Conservation (phyloP, 2,797 vertebrate genomes). For the Poeciliopsis turneri region DNA sequence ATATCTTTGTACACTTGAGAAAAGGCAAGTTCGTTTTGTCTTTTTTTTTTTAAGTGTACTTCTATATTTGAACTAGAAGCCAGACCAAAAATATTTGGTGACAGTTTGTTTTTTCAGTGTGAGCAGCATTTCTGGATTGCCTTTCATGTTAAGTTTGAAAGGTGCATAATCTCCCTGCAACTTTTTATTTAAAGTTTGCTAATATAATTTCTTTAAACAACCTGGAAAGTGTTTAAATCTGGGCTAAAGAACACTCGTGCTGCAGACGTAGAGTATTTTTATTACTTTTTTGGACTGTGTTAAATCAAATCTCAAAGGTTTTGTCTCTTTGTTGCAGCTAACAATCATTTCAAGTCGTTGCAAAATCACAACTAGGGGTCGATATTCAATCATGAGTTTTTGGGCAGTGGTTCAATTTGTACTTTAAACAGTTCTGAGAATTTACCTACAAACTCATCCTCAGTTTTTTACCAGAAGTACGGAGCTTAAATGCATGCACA, state of each 20-base stretch:
- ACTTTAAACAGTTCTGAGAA: slow-evolving; percentile 10
- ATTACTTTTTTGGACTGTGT: not conserved
- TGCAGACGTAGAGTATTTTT: not conserved
- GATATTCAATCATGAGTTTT: slow-evolving; percentile 24
- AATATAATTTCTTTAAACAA: not conserved
- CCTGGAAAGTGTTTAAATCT: not conserved
- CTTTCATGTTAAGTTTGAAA: slow-evolving; percentile 1
- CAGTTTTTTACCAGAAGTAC: slow-evolving; percentile 11
- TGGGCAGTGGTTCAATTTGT: slow-evolving; percentile 21
- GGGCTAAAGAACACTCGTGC: not conserved
- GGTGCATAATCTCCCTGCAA: not conserved
- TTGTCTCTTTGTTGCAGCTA: slow-evolving; percentile 14
- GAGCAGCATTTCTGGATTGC: not conserved
- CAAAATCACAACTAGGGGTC: not conserved
- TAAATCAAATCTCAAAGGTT: not conserved
- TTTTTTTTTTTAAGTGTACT: too few species aligned
- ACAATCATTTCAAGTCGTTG: slow-evolving; percentile 20
- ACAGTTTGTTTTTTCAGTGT: too few species aligned
- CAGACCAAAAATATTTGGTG: too few species aligned
- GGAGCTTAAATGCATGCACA: slow-evolving; percentile 17
- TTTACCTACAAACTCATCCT: not conserved
- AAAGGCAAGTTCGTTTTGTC: too few species aligned
- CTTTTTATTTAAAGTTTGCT: not conserved
- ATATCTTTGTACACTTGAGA: too few species aligned
- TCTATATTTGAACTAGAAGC: too few species aligned